Conservation (phyloP, 1,140 invertebrate genomes). For the Drosophila kanapiae region DNA sequence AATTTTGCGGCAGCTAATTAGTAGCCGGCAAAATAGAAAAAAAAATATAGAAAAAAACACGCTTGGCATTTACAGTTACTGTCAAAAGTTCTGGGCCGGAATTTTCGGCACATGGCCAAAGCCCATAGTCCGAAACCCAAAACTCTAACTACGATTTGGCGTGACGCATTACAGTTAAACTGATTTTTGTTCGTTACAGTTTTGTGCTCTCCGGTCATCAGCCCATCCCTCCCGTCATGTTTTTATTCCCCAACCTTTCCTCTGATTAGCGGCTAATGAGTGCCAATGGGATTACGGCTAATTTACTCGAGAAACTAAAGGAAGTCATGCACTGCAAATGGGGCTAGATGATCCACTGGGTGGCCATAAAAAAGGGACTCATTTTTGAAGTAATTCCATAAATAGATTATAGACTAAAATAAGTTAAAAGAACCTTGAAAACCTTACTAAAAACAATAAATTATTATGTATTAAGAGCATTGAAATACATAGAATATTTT, state of each 20-base stretch:
- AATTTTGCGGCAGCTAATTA: conserved; percentile 76
- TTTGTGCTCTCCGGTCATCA: conserved; percentile 36
- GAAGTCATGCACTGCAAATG: conserved; percentile 10
- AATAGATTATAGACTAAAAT: too few species aligned
- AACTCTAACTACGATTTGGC: conserved; percentile 69
- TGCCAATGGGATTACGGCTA: conserved; percentile 25
- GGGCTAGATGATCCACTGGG: conserved; percentile 2
- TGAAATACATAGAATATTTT: too few species aligned
- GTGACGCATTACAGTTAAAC: conserved; percentile 67
- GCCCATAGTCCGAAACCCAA: neutral
- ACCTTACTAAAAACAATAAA: too few species aligned
- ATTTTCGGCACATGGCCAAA: conserved; percentile 26
- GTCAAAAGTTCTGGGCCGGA: conserved; percentile 67
- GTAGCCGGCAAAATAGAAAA: conserved; percentile 46
- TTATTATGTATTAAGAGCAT: too few species aligned
- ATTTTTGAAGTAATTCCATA: neutral
- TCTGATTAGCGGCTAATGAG: conserved; percentile 34
- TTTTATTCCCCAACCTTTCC: conserved; percentile 6
- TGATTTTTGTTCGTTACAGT: conserved; percentile 43
- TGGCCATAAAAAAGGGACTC: neutral
- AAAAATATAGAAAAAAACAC: conserved; percentile 41
- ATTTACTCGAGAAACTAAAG: conserved; percentile 23
- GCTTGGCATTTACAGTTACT: conserved; percentile 68
- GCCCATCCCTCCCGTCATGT: neutral
- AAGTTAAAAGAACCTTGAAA: neutral